Conservation (phyloP, 1,140 invertebrate species). For the Zeugodacus cucurbitae region DNA sequence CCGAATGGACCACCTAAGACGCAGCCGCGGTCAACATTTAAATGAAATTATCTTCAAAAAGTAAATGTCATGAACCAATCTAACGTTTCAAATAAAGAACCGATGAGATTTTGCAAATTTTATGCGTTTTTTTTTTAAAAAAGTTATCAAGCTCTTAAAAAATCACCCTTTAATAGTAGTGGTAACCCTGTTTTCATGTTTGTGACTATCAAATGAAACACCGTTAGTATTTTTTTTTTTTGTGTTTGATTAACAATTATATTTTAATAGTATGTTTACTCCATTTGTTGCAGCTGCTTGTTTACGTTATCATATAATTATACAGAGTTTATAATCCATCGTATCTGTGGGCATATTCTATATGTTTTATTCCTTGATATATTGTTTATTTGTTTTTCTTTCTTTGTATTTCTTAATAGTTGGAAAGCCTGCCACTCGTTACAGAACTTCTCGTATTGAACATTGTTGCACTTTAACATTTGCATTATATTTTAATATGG, state of each 20-base stretch:
- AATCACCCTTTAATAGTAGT: too few species aligned
- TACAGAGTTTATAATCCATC: slow-evolving; percentile 30
- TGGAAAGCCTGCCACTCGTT: neutral
- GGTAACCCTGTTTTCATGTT: too few species aligned
- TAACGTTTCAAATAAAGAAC: too few species aligned
- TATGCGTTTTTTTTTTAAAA: too few species aligned
- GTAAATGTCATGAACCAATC: too few species aligned
- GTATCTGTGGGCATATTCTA: neutral
- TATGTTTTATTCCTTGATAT: neutral
- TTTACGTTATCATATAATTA: slow-evolving; percentile 22
- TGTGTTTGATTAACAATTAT: slow-evolving; percentile 65
- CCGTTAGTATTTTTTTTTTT: slow-evolving; percentile 38
- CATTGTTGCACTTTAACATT: slow-evolving; percentile 34
- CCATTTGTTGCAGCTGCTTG: slow-evolving; percentile 29
- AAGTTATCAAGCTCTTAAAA: too few species aligned
- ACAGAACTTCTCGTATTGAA: neutral
- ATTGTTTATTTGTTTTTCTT: neutral
- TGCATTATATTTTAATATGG: slow-evolving; percentile 11
- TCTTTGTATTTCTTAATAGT: neutral
- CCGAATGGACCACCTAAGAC: too few species aligned
- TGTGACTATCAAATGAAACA: neutral
- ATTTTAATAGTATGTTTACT: slow-evolving; percentile 59
- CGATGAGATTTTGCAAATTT: too few species aligned
- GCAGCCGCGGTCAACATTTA: too few species aligned
- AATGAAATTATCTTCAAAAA: too few species aligned